Conservation (phyloP, 2,797 vertebrate genomes). For the Sebastes taczanowskii region DNA sequence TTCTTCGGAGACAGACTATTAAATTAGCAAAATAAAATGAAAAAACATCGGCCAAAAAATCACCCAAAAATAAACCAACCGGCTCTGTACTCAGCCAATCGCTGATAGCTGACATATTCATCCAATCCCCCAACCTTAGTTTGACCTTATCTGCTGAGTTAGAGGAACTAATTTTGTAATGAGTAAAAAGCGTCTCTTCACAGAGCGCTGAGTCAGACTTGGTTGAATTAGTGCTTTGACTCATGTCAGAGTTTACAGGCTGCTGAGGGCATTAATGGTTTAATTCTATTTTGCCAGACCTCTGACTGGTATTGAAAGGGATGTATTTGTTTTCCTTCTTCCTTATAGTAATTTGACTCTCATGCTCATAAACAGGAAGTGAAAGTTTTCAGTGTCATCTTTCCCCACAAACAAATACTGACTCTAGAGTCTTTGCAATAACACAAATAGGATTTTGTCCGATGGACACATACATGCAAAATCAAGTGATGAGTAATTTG, state of each 20-base stretch:
- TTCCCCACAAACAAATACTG: background rate
- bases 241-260: background rate
- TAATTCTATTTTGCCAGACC: background rate
- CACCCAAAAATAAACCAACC: too few relatives aligned
- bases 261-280: background rate
- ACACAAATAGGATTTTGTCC: background rate
- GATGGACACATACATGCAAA: background rate
- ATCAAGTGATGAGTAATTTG: background rate
- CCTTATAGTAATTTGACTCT: background rate
- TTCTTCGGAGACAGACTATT: too few relatives aligned
- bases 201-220: background rate
- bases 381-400: background rate
- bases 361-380: conserved; percentile 30
- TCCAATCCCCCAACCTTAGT: too few relatives aligned
- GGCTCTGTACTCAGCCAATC: too few relatives aligned
- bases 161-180: conserved; percentile 5
- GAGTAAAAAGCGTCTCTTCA: background rate
- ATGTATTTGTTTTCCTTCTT: background rate
- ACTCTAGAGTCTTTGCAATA: background rate
- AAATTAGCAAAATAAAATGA: too few relatives aligned
- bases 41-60: too few relatives aligned
- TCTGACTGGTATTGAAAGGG: background rate
- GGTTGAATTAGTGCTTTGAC: background rate
- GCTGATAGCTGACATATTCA: too few relatives aligned
- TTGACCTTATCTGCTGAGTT: conserved; percentile 10